Evolutionary conservation across 2,797 vertebrate species (phyloP), one percentile per base, ranked within the genome.

Genomic region (Telmatherina bonti): DNA sequence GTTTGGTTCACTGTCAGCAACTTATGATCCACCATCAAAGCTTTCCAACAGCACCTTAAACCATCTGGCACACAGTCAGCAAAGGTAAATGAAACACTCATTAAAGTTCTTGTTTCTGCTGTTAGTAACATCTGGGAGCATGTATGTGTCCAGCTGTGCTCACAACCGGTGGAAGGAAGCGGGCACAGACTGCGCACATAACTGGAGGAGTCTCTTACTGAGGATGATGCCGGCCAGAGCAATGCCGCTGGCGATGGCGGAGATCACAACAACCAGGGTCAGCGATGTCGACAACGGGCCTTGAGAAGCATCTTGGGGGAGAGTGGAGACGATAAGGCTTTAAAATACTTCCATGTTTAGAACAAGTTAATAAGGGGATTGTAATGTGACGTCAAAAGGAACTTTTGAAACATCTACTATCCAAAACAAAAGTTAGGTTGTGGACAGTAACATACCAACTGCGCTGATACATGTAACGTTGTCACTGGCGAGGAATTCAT

Each of bases 391-490:
- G 7, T 5, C 35, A 41, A 52, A 67, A 70, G n/a, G 0, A 65
- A 9, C 16, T 0, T 41, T 43, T 29, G 1, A 38, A n/a, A 70
- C 0, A 27, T 45, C 30, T 41, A 2, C 52, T 13, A 65, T 61
- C 16, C 7, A 49, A 30, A 47, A 45, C 29, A 27, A 63, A 43
- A 29, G 2, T 0, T 0, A 53, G 11, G 13, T 22, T 30, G 0
- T 11, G 12, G 10, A 12, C 5, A 4, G 43, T 24, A 24, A 61
- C 74, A 4, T 72, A 92, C 92, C 84, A 85, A 27, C 90, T 85
- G 84, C 18, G 94, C 94, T 89, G 76, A 91, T 70, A 72, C 97
- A 98, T 16, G 96, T 96, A 62, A 96, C 51, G 0, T 96, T 97
- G 89, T 97, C 95, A 0, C 60, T 88, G 83, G 95, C 94, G 31